phyloP scores from a whole-genome alignment of 2,888 invertebrate genomes.

The Gymnocheta viridis region DNA sequence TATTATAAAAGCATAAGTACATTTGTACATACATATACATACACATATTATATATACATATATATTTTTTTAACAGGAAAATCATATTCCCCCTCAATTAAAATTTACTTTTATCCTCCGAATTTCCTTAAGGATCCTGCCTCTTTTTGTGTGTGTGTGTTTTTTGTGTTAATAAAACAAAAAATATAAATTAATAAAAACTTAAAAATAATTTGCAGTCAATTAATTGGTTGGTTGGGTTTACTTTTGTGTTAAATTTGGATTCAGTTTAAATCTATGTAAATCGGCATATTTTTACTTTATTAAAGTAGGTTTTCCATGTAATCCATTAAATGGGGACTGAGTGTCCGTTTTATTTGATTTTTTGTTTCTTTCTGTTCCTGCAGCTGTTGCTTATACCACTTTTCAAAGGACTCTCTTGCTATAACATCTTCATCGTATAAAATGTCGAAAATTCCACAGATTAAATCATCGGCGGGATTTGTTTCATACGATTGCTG shows the following conservation, averaged over 20 bases:
- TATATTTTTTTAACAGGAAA: not conserved
- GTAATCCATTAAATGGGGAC: conserved; percentile 63
- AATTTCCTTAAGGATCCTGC: conserved; percentile 58
- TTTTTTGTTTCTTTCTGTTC: conserved; percentile 67
- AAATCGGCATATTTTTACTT: not conserved
- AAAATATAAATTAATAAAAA: conserved; percentile 18
- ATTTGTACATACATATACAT: conserved; percentile 16
- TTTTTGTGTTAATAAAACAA: conserved; percentile 9
- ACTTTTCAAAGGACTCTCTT: conserved; percentile 79
- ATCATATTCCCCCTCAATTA: not conserved
- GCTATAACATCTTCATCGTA: conserved; percentile 79
- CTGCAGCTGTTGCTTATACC: conserved; percentile 71
- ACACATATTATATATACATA: not conserved
- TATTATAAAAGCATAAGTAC: not conserved
- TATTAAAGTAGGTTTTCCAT: conserved; percentile 70
- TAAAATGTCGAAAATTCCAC: conserved; percentile 75
- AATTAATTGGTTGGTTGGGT: not conserved
- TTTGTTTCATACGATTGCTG: conserved; percentile 73
- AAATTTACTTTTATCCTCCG: conserved; percentile 5
- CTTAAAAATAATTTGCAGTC: conserved; percentile 57
- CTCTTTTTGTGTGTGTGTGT: conserved; percentile 8
- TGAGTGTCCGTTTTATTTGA: conserved; percentile 66
- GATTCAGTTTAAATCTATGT: conserved; percentile 7
- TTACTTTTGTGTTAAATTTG: conserved; percentile 17
- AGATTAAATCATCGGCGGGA: conserved; percentile 76